Evolutionary conservation across 2,797 vertebrate genomes (phyloP), one percentile per base, ranked within the genome.

Genomic region (Pogoniulus pusillus): DNA sequence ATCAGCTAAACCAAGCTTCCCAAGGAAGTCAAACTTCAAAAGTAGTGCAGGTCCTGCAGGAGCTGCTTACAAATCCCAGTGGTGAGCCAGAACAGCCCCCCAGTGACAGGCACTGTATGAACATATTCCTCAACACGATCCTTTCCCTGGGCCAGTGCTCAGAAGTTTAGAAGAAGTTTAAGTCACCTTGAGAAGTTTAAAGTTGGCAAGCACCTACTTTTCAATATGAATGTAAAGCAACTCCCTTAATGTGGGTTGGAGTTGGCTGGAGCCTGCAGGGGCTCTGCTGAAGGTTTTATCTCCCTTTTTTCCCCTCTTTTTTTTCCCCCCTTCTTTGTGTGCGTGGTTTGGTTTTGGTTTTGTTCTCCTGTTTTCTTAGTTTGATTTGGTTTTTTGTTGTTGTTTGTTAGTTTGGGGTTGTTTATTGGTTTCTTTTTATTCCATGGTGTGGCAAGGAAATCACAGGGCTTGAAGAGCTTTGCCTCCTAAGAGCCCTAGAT

Each of bases 221-320:
- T 92, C 94, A 89, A 95, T 92, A 92, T 95, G 87, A 89, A 94
- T 93, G 87, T 26, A 73, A 66, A 94, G 85, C 82, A 91, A 30
- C 94, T 92, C 90, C 95, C 93, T 96, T 95, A 59, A 95, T 94
- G 95, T 94, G 93, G 94, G 85, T 91, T 95, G 71, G 34, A 8
- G 65, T 90, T 94, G 95, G 95, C 94, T 93, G 91, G 66, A 79
- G 86, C 24, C 12, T 49, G 47, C 23, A 49, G 11, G 22, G 49
- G 47, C 47, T 24, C 47, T 49, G 23, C 47, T 49, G 6, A 49
- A 24, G 22, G 12, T 49, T 49, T 22, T 11, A 45, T 47, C 8
- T 47, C 47, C 14, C 7, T 37, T 16, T 14, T 16, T 37, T 12
- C 37, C 37, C 37, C 39, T 39, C 39, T 39, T 39, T 41, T 41